Base-by-base conservation (phyloP, 2,888 invertebrate species). In the Sphaerophoria taeniata region DNA sequence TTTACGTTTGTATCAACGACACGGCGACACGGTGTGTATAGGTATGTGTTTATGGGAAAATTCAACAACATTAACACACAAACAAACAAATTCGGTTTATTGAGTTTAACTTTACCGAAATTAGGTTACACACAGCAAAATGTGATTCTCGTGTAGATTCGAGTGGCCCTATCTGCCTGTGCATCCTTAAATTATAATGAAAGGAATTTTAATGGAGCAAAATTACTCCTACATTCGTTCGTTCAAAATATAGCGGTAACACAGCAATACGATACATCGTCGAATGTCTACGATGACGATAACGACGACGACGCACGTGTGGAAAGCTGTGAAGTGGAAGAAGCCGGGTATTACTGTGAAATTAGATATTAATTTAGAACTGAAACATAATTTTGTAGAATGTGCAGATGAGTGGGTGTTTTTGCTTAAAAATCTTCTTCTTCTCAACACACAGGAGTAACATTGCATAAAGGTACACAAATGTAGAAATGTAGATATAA, bases 21-120 rank as follows among this genome's bases (percentile, higher is more conserved):
- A 24, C 24, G 24, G 24, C 24, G 2, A 24, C 24, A 24, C 24
- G 24, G 24, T 24, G 24, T 24, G 24, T 24, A 24, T 24, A 24
- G 24, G 24, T 67, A 51, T 65, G 61, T 24, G 39, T 33, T 47
- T 24, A 45, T 36, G 45, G 24, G 53, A 63, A 65, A 67, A 51
- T 76, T 53, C 67, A 74, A 69, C 76, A 24, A 9, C 43, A 60
- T 61, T 43, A 49, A 31, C 56, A 51, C 74, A 65, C 71, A 69
- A 69, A 14, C 53, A 58, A 60, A 69, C 61, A 72, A 72, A 69
- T 84, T 76, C 24, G 53, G 43, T 85, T 76, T 77, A 85, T 81
- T 73, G 81, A 81, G 76, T 81, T 85, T 81, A 45, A 56, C 77
- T 85, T 81, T 36, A 65, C 51, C 49, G 61, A 76, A 84, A 80